These are phyloP conservation scores for Lithobates pipiens DNA, from an alignment of 2,797 vertebrate species.

Conservation along the genomic window DNA sequence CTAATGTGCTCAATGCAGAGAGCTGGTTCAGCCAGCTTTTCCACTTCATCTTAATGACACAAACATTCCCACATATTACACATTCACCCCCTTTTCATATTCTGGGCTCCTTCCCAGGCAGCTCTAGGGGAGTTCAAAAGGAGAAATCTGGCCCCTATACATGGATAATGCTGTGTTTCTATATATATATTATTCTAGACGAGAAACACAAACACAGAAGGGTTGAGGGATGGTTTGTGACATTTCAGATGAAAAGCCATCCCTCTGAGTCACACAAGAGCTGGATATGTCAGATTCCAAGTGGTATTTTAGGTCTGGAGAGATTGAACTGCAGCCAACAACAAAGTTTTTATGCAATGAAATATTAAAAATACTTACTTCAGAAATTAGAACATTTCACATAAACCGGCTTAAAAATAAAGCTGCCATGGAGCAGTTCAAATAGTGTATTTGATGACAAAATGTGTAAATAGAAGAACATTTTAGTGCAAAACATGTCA, in stretches of 20 bases:
- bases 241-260: slow-evolving; percentile 10
- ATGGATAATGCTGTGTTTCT: slow-evolving; percentile 1
- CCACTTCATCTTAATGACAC: slow-evolving; percentile 26
- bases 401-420: not conserved
- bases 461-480: too few relatives aligned
- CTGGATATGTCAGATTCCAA: not conserved
- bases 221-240: slow-evolving; percentile 22
- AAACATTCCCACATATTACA: slow-evolving; percentile 6
- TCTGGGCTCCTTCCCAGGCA: not conserved
- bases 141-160: not conserved
- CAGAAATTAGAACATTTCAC: not conserved
- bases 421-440: too few relatives aligned
- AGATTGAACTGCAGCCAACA: slow-evolving; percentile 9
- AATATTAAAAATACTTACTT: not conserved
- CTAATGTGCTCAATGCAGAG: slow-evolving; percentile 17
- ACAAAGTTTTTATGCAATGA: not conserved
- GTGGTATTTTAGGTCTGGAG: slow-evolving; percentile 5
- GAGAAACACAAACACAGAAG: slow-evolving; percentile 5
- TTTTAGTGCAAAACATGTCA: too few relatives aligned
- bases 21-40: slow-evolving; percentile 31
- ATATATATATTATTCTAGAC: slow-evolving; percentile 7
- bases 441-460: too few relatives aligned
- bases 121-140: not conserved
- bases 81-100: slow-evolving; percentile 6
- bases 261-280: slow-evolving; percentile 5